Conservation (phyloP, 2,888 invertebrate species). For the Brachyopa scutellaris region DNA sequence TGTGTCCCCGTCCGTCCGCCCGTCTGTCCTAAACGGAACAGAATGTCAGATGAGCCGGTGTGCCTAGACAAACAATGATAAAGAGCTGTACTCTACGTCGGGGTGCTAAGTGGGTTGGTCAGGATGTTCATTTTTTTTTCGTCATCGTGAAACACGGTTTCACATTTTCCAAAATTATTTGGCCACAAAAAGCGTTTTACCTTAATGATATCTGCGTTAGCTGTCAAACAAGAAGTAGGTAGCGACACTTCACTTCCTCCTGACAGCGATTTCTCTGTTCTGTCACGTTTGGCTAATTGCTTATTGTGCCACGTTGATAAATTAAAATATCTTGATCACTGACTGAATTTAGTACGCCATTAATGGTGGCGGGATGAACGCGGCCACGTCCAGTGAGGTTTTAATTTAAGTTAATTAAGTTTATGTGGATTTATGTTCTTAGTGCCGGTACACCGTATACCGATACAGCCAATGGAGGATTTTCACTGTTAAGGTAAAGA, state of each 20-base stretch:
- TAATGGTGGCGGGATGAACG: not conserved
- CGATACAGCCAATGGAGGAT: too few relatives aligned
- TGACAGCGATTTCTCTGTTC: not conserved
- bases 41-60: not conserved
- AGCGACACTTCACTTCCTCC: too few relatives aligned
- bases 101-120: constrained; percentile 12
- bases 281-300: not conserved
- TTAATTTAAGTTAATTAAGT: not conserved
- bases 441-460: not conserved
- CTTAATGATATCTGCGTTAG: too few relatives aligned
- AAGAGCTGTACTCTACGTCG: not conserved
- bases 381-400: not conserved
- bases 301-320: not conserved
- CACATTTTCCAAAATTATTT: not conserved
- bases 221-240: not conserved
- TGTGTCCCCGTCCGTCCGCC: not conserved
- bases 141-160: not conserved
- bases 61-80: constrained; percentile 42
- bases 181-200: constrained; percentile 15
- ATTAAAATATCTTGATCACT: not conserved
- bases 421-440: not conserved
- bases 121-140: not conserved
- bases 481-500: too few relatives aligned
- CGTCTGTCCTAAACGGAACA: not conserved
- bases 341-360: not conserved